Conservation (phyloP, 1,140 invertebrate genomes). For the Luehdorfia chinensis region DNA sequence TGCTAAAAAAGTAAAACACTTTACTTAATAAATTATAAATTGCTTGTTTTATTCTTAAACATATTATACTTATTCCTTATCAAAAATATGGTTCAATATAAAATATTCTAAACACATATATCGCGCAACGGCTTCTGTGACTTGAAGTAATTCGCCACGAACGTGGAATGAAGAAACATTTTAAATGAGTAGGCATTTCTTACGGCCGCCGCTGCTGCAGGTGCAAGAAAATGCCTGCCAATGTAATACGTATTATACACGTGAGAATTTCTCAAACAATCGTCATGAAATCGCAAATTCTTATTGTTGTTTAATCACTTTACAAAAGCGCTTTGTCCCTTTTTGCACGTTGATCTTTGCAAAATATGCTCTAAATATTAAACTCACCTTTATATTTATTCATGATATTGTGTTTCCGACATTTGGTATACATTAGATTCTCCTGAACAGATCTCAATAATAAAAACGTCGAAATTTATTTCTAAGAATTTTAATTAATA, state of each 20-base stretch:
- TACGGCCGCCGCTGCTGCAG: constrained; percentile 25
- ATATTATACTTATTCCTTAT: too few relatives aligned
- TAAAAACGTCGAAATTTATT: too few relatives aligned
- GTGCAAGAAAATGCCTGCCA: constrained; percentile 27
- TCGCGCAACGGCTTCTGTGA: background rate
- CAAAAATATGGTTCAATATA: too few relatives aligned
- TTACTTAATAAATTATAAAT: too few relatives aligned
- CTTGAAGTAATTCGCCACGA: constrained; percentile 1
- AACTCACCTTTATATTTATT: constrained; percentile 12
- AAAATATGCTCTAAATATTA: too few relatives aligned
- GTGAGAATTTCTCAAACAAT: constrained; percentile 56
- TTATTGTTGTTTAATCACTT: constrained; percentile 51
- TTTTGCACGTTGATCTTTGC: constrained; percentile 21
- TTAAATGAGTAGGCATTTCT: constrained; percentile 14
- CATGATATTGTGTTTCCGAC: too few relatives aligned
- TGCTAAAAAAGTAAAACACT: too few relatives aligned
- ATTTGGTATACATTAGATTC: too few relatives aligned
- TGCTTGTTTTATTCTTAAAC: too few relatives aligned
- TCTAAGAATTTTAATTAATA: too few relatives aligned
- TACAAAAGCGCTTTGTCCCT: constrained; percentile 52
- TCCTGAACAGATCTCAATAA: too few relatives aligned
- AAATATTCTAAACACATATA: too few relatives aligned
- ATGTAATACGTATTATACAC: constrained; percentile 30
- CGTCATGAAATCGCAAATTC: constrained; percentile 57
- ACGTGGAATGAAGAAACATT: constrained; percentile 11